These are phyloP conservation scores for Atrichornis clamosus DNA, from an alignment of 2,113 vertebrate genomes.

Conservation along the genomic window DNA sequence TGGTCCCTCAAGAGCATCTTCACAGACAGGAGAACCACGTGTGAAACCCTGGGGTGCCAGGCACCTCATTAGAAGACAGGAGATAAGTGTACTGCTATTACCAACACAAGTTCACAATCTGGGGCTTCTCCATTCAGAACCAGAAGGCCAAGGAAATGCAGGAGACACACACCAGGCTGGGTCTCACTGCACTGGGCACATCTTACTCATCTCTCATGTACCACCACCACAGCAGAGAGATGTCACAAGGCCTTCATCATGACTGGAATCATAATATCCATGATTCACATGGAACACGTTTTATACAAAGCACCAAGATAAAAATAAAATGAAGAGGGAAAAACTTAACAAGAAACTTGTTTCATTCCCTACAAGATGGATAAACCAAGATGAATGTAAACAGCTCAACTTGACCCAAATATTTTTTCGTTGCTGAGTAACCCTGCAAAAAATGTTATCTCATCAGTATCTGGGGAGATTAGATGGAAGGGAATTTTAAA, in stretches of 20 bases:
- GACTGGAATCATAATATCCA: constrained; percentile 30
- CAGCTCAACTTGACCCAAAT: constrained; percentile 66
- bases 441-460: constrained; percentile 43
- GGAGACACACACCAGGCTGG: neutral
- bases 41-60: neutral
- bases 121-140: neutral
- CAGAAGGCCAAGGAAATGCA: neutral
- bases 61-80: neutral
- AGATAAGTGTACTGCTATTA: neutral
- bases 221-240: constrained; percentile 22
- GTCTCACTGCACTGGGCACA: neutral
- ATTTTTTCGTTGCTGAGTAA: constrained; percentile 71
- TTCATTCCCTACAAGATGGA: constrained; percentile 42
- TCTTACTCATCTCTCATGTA: neutral
- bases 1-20: neutral
- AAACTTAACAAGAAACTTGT: constrained; percentile 16
- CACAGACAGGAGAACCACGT: neutral
- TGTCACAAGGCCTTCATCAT: constrained; percentile 39
- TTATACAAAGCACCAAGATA: constrained; percentile 38
- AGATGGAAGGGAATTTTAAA: constrained; percentile 50
- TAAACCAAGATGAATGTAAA: constrained; percentile 46
- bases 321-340: constrained; percentile 45
- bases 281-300: constrained; percentile 57
- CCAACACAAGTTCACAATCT: neutral
- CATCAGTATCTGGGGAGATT: constrained; percentile 44